Evolutionary conservation across 2,797 vertebrate species (phyloP), one percentile per base, ranked within the genome.

Genomic region (Hybognathus amarus): DNA sequence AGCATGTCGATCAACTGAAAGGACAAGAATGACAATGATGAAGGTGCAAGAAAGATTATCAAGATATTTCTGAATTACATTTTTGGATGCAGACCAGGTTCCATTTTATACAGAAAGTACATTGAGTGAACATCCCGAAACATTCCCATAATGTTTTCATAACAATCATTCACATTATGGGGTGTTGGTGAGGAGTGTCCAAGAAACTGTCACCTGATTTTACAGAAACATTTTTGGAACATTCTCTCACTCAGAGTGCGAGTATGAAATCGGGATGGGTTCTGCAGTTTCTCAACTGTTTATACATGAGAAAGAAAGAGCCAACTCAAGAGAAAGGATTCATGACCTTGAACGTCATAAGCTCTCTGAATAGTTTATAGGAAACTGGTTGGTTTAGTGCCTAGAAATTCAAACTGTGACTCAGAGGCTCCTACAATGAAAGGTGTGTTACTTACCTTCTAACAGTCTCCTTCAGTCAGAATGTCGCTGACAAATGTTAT

Each of bases 301-400:
- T 47, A 30, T n/a, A 12, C 27, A 47, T 59, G 4, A 71, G 38
- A 63, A 36, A 45, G 27, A 42, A 22, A 69, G 13, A 40, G 40
- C 4, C 2, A 36, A 24, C 22, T 15, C 4, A 2, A 64, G 27
- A 50, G 3, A 67, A 52, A 66, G 30, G 42, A 52, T 74, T 30
- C 30, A 20, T 40, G 36, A 40, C 30, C 15, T 82, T 61, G 3
- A 74, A 64, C n/a, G 22, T 52, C 70, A 63, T 63, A 36, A 63
- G 20, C 56, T 52, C 56, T 50, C 1, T 20, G 30, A 82, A 73
- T 64, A 52, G 27, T 74, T 63, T 8, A 30, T 63, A 9, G 42
- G 27, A 82, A 82, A 74, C 80, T 74, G 80, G 80, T 82, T 82
- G 22, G 80, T 82, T 80, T 36, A 59, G 70, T 75, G 64, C 17